A percentile compares a stretch with the other conserved stretches of the same genome.
phyloP scores from a whole-genome alignment of 2,113 vertebrate genomes.

The Eonycteris spelaea region DNA sequence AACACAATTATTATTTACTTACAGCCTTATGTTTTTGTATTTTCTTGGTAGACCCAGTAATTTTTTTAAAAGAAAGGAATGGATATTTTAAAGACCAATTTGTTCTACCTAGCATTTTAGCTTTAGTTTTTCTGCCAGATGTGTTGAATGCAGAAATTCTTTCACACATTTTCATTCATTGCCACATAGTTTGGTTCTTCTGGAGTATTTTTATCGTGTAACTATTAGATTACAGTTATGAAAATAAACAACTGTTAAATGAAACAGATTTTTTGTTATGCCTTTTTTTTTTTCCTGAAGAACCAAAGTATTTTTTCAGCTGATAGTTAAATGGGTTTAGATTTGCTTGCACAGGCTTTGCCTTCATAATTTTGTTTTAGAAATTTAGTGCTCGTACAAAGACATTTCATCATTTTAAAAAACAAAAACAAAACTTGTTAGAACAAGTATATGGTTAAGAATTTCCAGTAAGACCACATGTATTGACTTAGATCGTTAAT shows the following conservation, averaged over 20 bases:
- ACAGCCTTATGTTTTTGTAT: constrained; percentile 99
- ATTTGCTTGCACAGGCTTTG: constrained; percentile 83
- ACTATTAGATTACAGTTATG: constrained; percentile 92
- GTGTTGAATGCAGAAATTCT: constrained; percentile 87
- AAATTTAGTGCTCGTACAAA: constrained; percentile 83
- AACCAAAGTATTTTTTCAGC: constrained; percentile 85
- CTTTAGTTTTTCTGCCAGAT: constrained; percentile 88
- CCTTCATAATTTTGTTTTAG: constrained; percentile 86
- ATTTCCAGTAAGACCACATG: constrained; percentile 81
- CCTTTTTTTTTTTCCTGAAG: constrained; percentile 80
- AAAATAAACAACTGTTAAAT: constrained; percentile 83
- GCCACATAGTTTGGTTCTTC: constrained; percentile 96
- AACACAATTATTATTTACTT: constrained; percentile 95
- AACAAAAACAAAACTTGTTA: constrained; percentile 53
- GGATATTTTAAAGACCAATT: constrained; percentile 86
- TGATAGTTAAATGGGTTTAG: constrained; percentile 82
- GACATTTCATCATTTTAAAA: constrained; percentile 57
- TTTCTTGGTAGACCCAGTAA: constrained; percentile 95
- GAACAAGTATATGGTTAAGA: constrained; percentile 79
- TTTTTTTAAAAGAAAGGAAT: constrained; percentile 87
- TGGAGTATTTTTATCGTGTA: constrained; percentile 93
- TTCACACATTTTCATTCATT: constrained; percentile 92
- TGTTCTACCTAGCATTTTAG: constrained; percentile 93
- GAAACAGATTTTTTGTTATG: constrained; percentile 81
- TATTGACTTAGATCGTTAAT: constrained; percentile 83